phyloP scores from a whole-genome alignment of 2,113 vertebrate genomes.

The Hirundichthys speculiger region DNA sequence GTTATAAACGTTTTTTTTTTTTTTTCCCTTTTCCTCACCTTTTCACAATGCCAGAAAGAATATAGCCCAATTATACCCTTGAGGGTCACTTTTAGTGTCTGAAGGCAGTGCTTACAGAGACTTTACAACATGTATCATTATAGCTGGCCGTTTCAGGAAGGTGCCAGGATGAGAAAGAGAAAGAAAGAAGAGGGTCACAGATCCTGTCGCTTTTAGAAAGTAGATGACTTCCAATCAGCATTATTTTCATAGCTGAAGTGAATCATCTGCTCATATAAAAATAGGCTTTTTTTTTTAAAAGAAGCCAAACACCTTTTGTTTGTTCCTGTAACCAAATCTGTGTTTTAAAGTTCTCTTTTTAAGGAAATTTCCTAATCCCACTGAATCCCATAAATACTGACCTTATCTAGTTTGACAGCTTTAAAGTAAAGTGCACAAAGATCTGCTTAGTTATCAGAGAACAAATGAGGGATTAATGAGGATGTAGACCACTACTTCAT shows the following conservation, averaged over 20 bases:
- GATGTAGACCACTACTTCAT: too few relatives aligned
- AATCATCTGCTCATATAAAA: constrained; percentile 3
- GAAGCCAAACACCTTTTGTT: too few relatives aligned
- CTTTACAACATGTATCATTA: constrained; percentile 91
- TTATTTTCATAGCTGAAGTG: constrained; percentile 72
- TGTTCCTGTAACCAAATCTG: too few relatives aligned
- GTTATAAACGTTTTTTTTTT: constrained; percentile 74
- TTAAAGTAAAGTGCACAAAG: too few relatives aligned
- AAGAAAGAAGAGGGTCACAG: constrained; percentile 84
- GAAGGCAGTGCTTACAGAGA: constrained; percentile 88
- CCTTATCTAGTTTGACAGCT: too few relatives aligned
- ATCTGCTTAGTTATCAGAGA: too few relatives aligned
- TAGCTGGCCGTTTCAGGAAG: constrained; percentile 87
- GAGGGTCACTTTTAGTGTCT: constrained; percentile 74
- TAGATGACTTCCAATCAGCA: constrained; percentile 75
- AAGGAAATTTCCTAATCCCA: background rate
- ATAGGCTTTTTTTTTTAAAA: constrained; percentile 5
- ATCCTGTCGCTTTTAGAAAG: constrained; percentile 78
- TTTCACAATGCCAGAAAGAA: constrained; percentile 81
- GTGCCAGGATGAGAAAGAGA: constrained; percentile 83
- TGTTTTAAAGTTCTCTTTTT: too few relatives aligned
- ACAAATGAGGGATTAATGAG: too few relatives aligned
- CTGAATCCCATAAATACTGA: too few relatives aligned
- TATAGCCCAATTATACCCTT: constrained; percentile 85
- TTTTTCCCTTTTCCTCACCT: constrained; percentile 77